Base-by-base conservation (phyloP, 2,113 vertebrate genomes). In the Mesocricetus auratus region DNA sequence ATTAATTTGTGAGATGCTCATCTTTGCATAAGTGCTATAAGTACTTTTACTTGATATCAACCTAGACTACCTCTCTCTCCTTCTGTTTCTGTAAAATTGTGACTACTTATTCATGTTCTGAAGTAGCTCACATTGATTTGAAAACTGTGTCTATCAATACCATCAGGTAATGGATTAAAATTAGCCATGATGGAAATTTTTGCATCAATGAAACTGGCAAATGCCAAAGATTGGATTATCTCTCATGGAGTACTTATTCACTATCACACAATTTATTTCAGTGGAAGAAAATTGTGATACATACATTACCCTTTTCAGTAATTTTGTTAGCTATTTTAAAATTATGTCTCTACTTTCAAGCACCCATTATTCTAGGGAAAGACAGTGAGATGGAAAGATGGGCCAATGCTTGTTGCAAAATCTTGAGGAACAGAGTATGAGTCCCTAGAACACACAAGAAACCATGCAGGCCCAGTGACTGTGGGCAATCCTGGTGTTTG, bases 291-390 rank as follows among this genome's bases (percentile, higher is more conserved):
- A 85, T 58, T 45, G 75, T 47, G 12, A 9, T 36, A 74, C 50
- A 62, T 42, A 56, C 56, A 29, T 64, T 75, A 7, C 15, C 75
- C 9, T 31, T 78, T 96, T 94, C 47, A 89, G 15, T 79, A 89
- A 36, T 94, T 77, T 53, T 50, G 5, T 78, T 90, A 53, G 68
- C 6, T 91, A 50, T 60, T 36, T 92, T 82, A 64, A 94, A 96
- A 86, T 83, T 74, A 15, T 58, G 5, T 74, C 73, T 83, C 91
- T 97, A 75, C 94, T 98, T 98, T 98, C 86, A 96, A 93, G 91
- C 96, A 96, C 86, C 92, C 97, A 93, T 93, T 96, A 90, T 93
- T 93, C 94, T 97, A 60, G 60, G 62, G 50, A 93, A 98, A 98
- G 96, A 56, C 10, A 13, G 19, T 86, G 42, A 10, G 60, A 16